Percentiles rank a stretch among this genome's conserved stretches.
Conservation (phyloP, 92 coral and sea anemone genomes). For the Porites evermanni region DNA sequence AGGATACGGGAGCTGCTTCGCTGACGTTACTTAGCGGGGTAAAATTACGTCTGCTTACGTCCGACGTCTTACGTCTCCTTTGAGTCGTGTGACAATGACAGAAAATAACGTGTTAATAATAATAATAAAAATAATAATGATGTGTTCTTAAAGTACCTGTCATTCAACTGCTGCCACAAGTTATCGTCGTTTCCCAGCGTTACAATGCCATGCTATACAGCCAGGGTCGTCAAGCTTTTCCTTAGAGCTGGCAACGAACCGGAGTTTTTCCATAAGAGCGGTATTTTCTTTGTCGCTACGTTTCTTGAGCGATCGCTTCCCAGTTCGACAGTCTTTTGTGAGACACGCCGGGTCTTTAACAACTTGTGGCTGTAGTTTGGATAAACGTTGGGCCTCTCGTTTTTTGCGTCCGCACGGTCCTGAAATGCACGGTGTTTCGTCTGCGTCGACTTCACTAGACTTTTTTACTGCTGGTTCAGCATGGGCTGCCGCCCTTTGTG, state of each 20-base stretch:
- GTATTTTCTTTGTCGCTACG: background rate
- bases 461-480: background rate
- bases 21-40: too few species aligned
- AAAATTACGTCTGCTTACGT: too few species aligned
- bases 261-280: background rate
- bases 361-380: background rate
- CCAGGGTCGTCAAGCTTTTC: background rate
- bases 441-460: slow-evolving; percentile 11
- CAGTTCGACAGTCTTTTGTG: slow-evolving; percentile 21
- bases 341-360: slow-evolving; percentile 9
- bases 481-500: background rate
- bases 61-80: too few species aligned
- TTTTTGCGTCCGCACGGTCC: slow-evolving; percentile 23
- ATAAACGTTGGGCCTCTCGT: background rate
- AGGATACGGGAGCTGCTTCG: too few species aligned
- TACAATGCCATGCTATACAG: slow-evolving; percentile 28
- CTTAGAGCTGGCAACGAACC: background rate
- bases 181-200: background rate
- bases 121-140: background rate
- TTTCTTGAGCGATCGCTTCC: slow-evolving; percentile 15
- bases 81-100: too few species aligned
- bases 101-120: too few species aligned
- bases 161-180: background rate
- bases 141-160: background rate
- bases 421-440: slow-evolving; percentile 15